Evolutionary conservation across 2,797 vertebrate genomes (phyloP), one percentile per base, ranked within the genome.

Genomic region (Cirrhinus mrigala): DNA sequence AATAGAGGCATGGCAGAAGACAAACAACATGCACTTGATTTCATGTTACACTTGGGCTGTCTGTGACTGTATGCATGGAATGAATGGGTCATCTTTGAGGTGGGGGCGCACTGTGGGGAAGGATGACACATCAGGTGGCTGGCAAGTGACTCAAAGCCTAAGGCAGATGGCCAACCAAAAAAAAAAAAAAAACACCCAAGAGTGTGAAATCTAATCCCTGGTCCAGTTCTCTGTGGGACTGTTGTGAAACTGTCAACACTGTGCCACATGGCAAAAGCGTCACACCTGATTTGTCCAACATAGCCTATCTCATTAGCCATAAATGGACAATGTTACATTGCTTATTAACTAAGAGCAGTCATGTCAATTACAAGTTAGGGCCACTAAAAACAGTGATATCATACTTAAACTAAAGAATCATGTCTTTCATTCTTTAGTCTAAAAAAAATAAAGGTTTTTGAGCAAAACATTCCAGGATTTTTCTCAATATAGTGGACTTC

Each of bases 151-250:
- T 86, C 75, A 79, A 80, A 79, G 82, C 87, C 86, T 70, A 60
- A 83, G 88, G 87, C 90, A 91, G 90, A 91, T 90, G 90, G 89
- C 84, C 81, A 86, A 87, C 79, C 40, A 4, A 80, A 80, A 86
- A 71, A 85, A 81, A 80, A 48, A 15, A 20, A 76, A 76, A 85
- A 27, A 77, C n/a, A 76, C 56, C 79, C 76, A 37, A 70, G 48
- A 69, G 83, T 85, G 87, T 88, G 80, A 79, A 60, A 88, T 82
- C 82, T 79, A 87, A 83, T 83, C 69, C 80, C 37, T 85, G 80
- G 54, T 86, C 76, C 85, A 89, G 85, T 52, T 87, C 68, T 79
- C 83, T 44, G 76, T 71, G 82, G 79, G 90, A 84, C 85, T 79
- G 37, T 79, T 82, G 54, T 80, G 71, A 83, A 84, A 66, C 60